Conservation (phyloP, 2,113 vertebrate genomes). For the Puma concolor region DNA sequence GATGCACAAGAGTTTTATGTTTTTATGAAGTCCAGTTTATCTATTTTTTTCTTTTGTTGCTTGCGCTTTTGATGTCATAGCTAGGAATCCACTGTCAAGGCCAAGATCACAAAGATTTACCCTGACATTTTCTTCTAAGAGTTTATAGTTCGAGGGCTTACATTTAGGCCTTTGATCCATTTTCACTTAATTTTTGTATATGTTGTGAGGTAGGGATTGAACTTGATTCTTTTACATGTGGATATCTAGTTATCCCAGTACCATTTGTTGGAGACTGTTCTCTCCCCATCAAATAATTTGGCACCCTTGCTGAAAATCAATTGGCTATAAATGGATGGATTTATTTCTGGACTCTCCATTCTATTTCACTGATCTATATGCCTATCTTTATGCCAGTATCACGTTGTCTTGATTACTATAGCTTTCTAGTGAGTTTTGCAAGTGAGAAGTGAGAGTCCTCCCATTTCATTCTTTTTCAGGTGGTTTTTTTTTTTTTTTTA, state of each 20-base stretch:
- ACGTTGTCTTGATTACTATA: background rate
- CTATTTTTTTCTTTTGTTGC: background rate
- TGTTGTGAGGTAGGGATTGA: background rate
- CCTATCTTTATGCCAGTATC: background rate
- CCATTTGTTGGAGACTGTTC: background rate
- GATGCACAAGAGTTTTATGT: background rate
- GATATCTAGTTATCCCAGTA: background rate
- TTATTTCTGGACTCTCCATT: slow-evolving; percentile 25
- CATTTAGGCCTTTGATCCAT: background rate
- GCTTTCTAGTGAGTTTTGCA: background rate
- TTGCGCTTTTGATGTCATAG: slow-evolving; percentile 15
- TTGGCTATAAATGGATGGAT: background rate
- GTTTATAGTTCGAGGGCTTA: background rate
- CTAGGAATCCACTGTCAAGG: slow-evolving; percentile 28
- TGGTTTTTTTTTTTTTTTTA: background rate
- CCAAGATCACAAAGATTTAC: background rate
- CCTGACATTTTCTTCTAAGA: background rate
- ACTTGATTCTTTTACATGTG: background rate
- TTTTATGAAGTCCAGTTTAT: background rate
- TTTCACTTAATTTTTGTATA: slow-evolving; percentile 5
- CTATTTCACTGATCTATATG: background rate
- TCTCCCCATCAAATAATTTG: background rate
- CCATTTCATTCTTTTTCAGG: background rate
- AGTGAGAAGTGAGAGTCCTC: background rate
- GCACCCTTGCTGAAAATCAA: background rate